phyloP scores from a whole-genome alignment of 2,113 vertebrate species.

The Psettodes erumei region DNA sequence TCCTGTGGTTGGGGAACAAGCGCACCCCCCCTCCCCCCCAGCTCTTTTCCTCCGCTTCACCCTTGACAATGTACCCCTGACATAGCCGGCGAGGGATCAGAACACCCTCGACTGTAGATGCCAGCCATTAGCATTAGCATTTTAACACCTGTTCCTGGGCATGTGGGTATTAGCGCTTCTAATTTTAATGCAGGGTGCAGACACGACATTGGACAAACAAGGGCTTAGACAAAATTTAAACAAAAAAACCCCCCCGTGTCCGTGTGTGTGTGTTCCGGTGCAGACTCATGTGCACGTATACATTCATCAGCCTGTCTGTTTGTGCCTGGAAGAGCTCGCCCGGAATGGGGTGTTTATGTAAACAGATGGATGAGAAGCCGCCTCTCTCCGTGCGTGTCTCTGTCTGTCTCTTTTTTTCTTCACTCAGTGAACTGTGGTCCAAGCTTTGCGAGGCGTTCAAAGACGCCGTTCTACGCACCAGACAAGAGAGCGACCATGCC shows the following conservation, averaged over 20 bases:
- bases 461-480: conserved; percentile 15
- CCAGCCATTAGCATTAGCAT: conserved; percentile 53
- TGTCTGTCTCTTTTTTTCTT: background rate
- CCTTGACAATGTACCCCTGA: conserved; percentile 18
- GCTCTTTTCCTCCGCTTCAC: conserved; percentile 25
- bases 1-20: conserved; percentile 48
- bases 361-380: conserved; percentile 64
- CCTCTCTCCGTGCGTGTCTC: background rate
- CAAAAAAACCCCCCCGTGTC: background rate
- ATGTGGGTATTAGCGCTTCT: conserved; percentile 30
- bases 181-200: conserved; percentile 31
- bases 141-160: conserved; percentile 53
- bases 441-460: conserved; percentile 42
- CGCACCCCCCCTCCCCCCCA: background rate
- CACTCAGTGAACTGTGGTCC: conserved; percentile 21
- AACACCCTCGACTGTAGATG: conserved; percentile 29
- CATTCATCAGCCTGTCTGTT: conserved; percentile 53
- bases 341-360: conserved; percentile 55
- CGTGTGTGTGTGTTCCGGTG: conserved; percentile 2
- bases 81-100: conserved; percentile 10
- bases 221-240: conserved; percentile 6
- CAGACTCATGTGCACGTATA: conserved; percentile 47
- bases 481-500: conserved; percentile 6
- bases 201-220: conserved; percentile 42
- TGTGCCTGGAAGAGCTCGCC: conserved; percentile 48